phyloP scores from a whole-genome alignment of 2,888 invertebrate genomes.

The Phasia obesa region DNA sequence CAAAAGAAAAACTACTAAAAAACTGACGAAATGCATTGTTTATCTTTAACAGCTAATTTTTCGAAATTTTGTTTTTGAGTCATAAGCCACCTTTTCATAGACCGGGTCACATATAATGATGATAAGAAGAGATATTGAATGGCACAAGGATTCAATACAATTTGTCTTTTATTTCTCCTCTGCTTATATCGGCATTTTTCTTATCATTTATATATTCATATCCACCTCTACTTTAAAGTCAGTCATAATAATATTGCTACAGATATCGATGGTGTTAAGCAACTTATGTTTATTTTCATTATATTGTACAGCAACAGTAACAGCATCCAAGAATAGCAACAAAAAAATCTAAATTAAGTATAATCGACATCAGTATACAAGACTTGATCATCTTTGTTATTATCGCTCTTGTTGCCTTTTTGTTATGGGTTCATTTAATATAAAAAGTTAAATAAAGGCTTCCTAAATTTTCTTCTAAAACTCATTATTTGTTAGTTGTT shows the following conservation, averaged over 20 bases:
- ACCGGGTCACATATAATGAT: too few relatives aligned
- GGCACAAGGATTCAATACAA: conserved; percentile 58
- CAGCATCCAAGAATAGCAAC: background rate
- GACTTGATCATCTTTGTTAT: conserved; percentile 14
- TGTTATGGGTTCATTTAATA: conserved; percentile 23
- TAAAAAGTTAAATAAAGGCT: conserved; percentile 16
- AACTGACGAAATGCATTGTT: too few relatives aligned
- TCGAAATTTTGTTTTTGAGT: too few relatives aligned
- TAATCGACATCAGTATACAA: background rate
- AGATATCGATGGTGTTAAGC: background rate
- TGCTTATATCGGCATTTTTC: background rate
- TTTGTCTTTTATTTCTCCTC: conserved; percentile 50
- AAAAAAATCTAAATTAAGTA: too few relatives aligned
- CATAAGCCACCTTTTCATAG: too few relatives aligned
- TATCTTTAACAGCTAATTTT: too few relatives aligned
- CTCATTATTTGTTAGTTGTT: conserved; percentile 9
- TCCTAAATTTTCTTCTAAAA: conserved; percentile 2
- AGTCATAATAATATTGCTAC: conserved; percentile 8
- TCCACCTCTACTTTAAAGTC: background rate
- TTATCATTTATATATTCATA: background rate
- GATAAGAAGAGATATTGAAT: conserved; percentile 50
- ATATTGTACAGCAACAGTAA: background rate
- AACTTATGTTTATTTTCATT: conserved; percentile 62
- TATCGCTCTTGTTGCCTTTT: conserved; percentile 11
- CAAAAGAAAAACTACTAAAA: conserved; percentile 9